phyloP scores from a whole-genome alignment of 30 jellyfish, hydroid and myxozoan genomes.

The Aurelia sp. region DNA sequence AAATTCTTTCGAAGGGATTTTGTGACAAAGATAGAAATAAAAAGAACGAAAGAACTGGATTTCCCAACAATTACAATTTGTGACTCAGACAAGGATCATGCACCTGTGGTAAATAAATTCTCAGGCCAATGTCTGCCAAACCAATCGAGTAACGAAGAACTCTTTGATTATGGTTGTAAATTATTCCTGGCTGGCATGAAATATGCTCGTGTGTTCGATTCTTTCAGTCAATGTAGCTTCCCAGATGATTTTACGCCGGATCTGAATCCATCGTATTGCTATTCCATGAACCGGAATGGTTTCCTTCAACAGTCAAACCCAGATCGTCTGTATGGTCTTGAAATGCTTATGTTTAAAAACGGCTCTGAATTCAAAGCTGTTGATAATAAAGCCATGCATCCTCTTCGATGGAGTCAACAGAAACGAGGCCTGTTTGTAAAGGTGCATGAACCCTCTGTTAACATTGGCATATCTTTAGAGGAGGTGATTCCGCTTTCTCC shows the following conservation, averaged over 20 bases:
- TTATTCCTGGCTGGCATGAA: slow-evolving; percentile 4
- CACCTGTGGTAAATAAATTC: no score
- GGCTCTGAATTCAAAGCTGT: background rate
- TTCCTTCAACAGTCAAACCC: background rate
- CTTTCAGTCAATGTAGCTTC: background rate
- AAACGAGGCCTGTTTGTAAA: background rate
- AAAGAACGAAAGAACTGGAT: background rate
- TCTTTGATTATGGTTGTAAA: slow-evolving; percentile 24
- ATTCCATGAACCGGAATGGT: slow-evolving; percentile 20
- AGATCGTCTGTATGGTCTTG: slow-evolving; percentile 18
- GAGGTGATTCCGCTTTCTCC: background rate
- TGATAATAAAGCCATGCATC: background rate
- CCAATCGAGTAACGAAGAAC: background rate
- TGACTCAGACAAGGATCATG: slow-evolving; percentile 7
- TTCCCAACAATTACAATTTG: slow-evolving; percentile 25
- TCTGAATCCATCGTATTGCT: slow-evolving; percentile 1
- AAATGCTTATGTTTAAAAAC: slow-evolving; percentile 13
- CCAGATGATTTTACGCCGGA: slow-evolving; percentile 12
- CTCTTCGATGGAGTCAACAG: background rate
- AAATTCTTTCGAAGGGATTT: background rate
- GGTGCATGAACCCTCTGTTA: background rate
- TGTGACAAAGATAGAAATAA: background rate
- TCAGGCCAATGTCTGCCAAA: no score
- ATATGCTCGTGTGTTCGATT: background rate
- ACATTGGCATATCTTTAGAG: background rate